phyloP scores from a whole-genome alignment of 1,140 invertebrate species.

The Drosophila nigrodunni region DNA sequence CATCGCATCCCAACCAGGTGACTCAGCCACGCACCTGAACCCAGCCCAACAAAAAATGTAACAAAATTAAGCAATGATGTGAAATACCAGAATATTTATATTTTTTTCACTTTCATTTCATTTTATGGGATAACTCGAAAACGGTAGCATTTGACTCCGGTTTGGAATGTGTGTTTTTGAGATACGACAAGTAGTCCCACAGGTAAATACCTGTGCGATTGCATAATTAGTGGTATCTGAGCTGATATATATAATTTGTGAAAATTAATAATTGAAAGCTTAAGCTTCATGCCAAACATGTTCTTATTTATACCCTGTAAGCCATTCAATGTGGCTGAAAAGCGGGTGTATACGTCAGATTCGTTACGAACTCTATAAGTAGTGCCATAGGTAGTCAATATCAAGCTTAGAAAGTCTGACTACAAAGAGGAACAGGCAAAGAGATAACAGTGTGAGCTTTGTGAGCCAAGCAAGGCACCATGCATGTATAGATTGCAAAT shows the following conservation, averaged over 20 bases:
- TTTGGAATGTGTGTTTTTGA: slow-evolving; percentile 28
- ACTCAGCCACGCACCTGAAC: slow-evolving; percentile 9
- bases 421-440: too few species aligned
- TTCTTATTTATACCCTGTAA: slow-evolving; percentile 18
- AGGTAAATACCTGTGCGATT: not conserved
- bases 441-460: too few species aligned
- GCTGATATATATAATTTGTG: slow-evolving; percentile 11
- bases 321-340: not conserved
- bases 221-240: slow-evolving; percentile 36
- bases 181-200: slow-evolving; percentile 4
- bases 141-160: slow-evolving; percentile 18
- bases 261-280: slow-evolving; percentile 7
- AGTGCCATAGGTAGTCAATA: too few species aligned
- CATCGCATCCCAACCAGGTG: not conserved
- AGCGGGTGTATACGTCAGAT: not conserved
- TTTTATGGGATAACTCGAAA: not conserved
- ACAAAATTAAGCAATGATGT: not conserved
- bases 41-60: not conserved
- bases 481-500: too few species aligned
- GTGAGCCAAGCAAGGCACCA: too few species aligned
- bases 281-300: slow-evolving; percentile 22
- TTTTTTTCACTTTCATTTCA: not conserved
- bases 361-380: too few species aligned
- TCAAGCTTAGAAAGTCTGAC: too few species aligned
- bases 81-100: not conserved